Evolutionary conservation across 2,113 vertebrate genomes (phyloP), one percentile per base, ranked within the genome.

Genomic region (Hyaena hyaena): DNA sequence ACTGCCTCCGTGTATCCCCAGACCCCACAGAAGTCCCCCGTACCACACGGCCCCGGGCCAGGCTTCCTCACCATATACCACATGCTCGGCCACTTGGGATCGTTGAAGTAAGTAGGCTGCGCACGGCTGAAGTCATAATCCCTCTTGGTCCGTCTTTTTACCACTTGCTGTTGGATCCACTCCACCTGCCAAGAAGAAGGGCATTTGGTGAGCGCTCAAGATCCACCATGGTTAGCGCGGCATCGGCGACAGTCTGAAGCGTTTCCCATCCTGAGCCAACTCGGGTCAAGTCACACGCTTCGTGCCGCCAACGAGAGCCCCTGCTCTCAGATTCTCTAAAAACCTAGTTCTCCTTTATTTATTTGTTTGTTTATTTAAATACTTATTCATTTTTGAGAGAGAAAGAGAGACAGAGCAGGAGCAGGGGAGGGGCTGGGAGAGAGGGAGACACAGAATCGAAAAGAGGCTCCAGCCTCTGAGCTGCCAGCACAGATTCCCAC

Each of bases 1-100:
- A 65, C 7, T 48, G 63, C 69, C 71, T 88, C 11, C 33, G 81
- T n/a, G 45, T 43, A 76, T 0, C 76, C 63, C 94, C 31, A 16
- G 4, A 19, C 2, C 33, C 61, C 86, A 58, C 4, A 91, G 66
- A 94, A 11, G 21, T 83, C 26, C 23, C 45, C 71, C 69, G 48
- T 1, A 83, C 11, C 93, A 39, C 10, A 77, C 5, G 12, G 48
- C 92, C 82, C 0, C 0, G 8, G 73, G 68, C 2, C 61, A 92
- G 48, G 23, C 3, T 26, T 96, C 99, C 99, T 99, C 98, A 99
- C 99, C 98, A 99, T 99, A 96, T 99, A 99, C 99, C 99, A 99
- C 99, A 99, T 99, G 98, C 99, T 99, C 97, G 99, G 99, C 99
- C 99, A 99, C 98, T 99, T 99, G 97, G 99, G 99, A 92, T 99